Base-by-base conservation (phyloP, 92 coral and sea anemone species). In the Phenganax subtilis region DNA sequence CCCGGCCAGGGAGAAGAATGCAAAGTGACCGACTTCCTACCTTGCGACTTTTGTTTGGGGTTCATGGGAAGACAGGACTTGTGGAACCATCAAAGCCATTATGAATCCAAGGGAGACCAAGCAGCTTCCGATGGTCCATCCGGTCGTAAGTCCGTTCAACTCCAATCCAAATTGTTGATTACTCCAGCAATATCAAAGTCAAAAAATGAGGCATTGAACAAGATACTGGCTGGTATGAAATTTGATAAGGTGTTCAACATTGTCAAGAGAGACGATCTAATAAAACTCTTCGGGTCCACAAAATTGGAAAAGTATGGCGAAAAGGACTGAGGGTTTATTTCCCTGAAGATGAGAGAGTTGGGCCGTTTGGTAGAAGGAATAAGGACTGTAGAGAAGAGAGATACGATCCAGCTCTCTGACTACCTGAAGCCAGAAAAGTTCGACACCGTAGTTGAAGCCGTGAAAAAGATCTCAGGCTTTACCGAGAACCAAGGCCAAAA, bases 1-100 rank as follows among this genome's bases (percentile, higher is more conserved):
- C 83, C 83, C 12, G 31, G 59, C 16, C 27, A 79, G 54, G 65
- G 30, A 14, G 83, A 62, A 25, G 16, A 12, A 14, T 27, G 29
- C 31, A 44, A 31, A 12, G 56, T 37, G 11, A 9, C 44, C 15
- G 84, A 78, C 76, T 78, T 66, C 73, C 80, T 79, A 12, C 83
- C 83, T 12, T 79, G 83, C 51, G 58, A 54, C 14, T 61, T 20
- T 68, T 79, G 83, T 30, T 55, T 79, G 37, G 83, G 83, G 44
- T 79, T 78, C 37, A 16, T 82, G 44, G 8, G n/a, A 9, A 78
- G 29, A 30, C 12, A 28, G 29, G 82, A 78, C 54, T 53, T 78
- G 17, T 78, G 82, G 82, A 57, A 61, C 10, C 82, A 78, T 30
- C 55, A 54, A 55, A 6, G 12, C n/a, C 9, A 16, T 5, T 62